Percentiles rank a stretch among this genome's conserved stretches.
Evolutionary conservation across 2,888 invertebrate species (phyloP).

Genomic region (Lasioglossum zephyrum): DNA sequence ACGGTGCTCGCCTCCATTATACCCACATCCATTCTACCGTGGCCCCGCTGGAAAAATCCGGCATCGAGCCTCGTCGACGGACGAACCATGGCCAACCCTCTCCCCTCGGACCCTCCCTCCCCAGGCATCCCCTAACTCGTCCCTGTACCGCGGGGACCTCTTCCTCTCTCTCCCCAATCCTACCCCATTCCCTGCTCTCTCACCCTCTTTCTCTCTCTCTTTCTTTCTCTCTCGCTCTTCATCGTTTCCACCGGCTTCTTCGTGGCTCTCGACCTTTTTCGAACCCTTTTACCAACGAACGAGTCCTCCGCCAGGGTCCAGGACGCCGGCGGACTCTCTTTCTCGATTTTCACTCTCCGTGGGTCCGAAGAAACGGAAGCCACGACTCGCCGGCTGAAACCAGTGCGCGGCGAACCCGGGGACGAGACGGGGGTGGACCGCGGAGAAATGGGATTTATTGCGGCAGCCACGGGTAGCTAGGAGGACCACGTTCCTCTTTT

Average conservation of each 20-base stretch:
- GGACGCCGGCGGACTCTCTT: constrained; percentile 31
- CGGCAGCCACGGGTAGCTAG: constrained; percentile 34
- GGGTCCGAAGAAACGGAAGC: constrained; percentile 56
- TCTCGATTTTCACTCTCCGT: constrained; percentile 59
- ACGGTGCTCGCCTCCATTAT: constrained; percentile 74
- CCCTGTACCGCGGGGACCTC: constrained; percentile 46
- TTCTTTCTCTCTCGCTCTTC: background rate
- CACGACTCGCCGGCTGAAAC: constrained; percentile 39
- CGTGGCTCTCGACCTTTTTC: constrained; percentile 57
- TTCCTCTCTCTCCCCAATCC: constrained; percentile 4
- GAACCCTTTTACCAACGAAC: constrained; percentile 58
- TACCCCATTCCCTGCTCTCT: background rate
- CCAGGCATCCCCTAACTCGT: constrained; percentile 28
- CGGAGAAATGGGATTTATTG: constrained; percentile 58
- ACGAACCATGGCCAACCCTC: constrained; percentile 43
- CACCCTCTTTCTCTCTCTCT: background rate
- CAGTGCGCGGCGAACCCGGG: constrained; percentile 23
- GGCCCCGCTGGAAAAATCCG: constrained; percentile 71
- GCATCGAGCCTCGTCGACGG: constrained; percentile 67
- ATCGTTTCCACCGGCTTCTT: constrained; percentile 20
- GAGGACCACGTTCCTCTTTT: constrained; percentile 23
- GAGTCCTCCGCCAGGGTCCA: constrained; percentile 26
- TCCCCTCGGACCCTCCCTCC: constrained; percentile 25
- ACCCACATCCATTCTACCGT: constrained; percentile 73
- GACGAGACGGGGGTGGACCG: constrained; percentile 2